These are phyloP conservation scores for Cassiopea xamachana DNA, from an alignment of 30 jellyfish, hydroid and myxozoan species.

Conservation along the genomic window DNA sequence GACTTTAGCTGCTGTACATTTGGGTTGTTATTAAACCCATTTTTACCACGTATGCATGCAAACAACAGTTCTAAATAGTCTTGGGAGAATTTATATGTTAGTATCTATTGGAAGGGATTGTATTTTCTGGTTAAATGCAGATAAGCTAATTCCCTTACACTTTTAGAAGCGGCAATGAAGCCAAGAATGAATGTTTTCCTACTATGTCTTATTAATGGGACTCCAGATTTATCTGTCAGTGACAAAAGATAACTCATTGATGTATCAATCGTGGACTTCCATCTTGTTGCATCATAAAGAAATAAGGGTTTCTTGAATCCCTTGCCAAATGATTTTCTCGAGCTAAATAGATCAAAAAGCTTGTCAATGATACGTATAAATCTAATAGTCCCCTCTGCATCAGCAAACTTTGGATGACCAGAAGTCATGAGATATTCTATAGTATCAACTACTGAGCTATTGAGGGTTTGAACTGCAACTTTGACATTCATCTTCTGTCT, in stretches of 20 bases:
- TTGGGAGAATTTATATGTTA: slow-evolving; percentile 70
- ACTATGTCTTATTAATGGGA: slow-evolving; percentile 42
- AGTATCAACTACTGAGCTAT: slow-evolving; percentile 71
- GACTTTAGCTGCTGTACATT: slow-evolving; percentile 47
- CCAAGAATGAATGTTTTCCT: slow-evolving; percentile 67
- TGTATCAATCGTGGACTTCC: slow-evolving; percentile 27
- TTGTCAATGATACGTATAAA: slow-evolving; percentile 30
- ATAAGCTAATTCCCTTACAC: slow-evolving; percentile 29
- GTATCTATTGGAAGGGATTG: slow-evolving; percentile 57
- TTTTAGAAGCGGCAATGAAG: slow-evolving; percentile 20
- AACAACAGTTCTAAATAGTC: slow-evolving; percentile 71
- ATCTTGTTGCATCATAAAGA: not conserved
- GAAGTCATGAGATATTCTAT: slow-evolving; percentile 24
- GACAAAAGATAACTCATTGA: slow-evolving; percentile 1
- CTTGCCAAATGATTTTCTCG: slow-evolving; percentile 61
- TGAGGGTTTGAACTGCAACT: slow-evolving; percentile 54
- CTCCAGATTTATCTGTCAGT: slow-evolving; percentile 30
- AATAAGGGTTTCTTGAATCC: slow-evolving; percentile 49
- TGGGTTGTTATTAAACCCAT: slow-evolving; percentile 67
- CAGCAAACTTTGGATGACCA: slow-evolving; percentile 33
- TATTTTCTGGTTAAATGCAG: slow-evolving; percentile 14
- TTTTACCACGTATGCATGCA: slow-evolving; percentile 64
- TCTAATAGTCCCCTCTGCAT: slow-evolving; percentile 49
- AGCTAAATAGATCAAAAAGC: slow-evolving; percentile 44
- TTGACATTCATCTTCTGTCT: slow-evolving; percentile 68